These are phyloP conservation scores for Eristalis pertinax DNA, from an alignment of 2,888 invertebrate genomes.

Conservation along the genomic window DNA sequence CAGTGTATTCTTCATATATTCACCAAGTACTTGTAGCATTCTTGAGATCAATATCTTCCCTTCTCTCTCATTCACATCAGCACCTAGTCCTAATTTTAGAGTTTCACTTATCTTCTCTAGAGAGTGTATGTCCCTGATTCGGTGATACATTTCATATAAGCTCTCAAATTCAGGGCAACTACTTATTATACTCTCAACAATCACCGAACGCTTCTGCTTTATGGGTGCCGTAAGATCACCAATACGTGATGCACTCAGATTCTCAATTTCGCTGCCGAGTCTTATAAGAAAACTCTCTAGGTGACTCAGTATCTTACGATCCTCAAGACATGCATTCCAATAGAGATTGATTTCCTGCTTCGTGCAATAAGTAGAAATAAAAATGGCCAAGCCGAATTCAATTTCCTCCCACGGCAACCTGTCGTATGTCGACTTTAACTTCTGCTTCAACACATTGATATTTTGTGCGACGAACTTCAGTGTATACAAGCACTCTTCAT, in stretches of 20 bases:
- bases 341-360: conserved; percentile 64
- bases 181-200: not conserved
- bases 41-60: conserved; percentile 71
- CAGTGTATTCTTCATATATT: conserved; percentile 73
- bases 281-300: conserved; percentile 26
- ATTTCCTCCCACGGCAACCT: conserved; percentile 75
- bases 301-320: conserved; percentile 16
- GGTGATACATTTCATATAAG: conserved; percentile 70
- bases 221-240: not conserved
- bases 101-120: conserved; percentile 68
- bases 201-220: not conserved
- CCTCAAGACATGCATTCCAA: conserved; percentile 27
- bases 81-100: conserved; percentile 28
- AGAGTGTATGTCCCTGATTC: conserved; percentile 72
- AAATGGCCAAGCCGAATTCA: conserved; percentile 73
- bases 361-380: conserved; percentile 64
- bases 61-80: conserved; percentile 12
- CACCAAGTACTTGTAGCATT: conserved; percentile 73
- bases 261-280: not conserved
- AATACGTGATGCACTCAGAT: not conserved
- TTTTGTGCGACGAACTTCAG: conserved; percentile 66
- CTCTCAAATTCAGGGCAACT: conserved; percentile 54
- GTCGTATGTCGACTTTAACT: conserved; percentile 73
- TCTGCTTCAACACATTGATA: conserved; percentile 72
- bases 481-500: conserved; percentile 18